phyloP scores from a whole-genome alignment of 2,797 vertebrate genomes.

The Lacerta bilineata region DNA sequence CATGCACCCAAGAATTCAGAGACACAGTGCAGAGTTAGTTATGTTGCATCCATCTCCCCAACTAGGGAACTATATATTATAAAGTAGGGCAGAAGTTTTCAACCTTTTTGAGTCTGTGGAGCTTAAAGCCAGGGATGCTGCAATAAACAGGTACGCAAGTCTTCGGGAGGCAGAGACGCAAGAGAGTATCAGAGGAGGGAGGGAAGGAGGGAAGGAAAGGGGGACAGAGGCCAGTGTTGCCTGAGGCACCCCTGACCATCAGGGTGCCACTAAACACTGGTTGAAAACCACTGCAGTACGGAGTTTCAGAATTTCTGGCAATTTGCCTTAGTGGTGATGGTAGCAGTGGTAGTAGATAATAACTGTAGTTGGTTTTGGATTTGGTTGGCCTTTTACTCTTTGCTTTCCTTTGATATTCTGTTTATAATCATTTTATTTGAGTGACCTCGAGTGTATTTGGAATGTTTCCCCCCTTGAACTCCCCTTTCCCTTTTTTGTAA shows the following conservation, averaged over 20 bases:
- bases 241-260: too few relatives aligned
- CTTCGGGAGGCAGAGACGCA: too few relatives aligned
- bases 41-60: neutral
- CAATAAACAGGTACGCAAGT: too few relatives aligned
- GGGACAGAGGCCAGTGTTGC: too few relatives aligned
- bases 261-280: too few relatives aligned
- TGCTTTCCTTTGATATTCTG: constrained; percentile 8
- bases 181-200: too few relatives aligned
- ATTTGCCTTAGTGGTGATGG: neutral
- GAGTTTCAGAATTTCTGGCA: neutral
- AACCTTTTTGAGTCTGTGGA: too few relatives aligned
- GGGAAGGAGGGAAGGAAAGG: too few relatives aligned
- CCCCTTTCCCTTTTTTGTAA: neutral
- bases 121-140: too few relatives aligned
- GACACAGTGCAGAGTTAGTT: neutral
- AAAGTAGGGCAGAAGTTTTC: too few relatives aligned
- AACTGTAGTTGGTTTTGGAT: neutral
- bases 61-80: neutral
- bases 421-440: constrained; percentile 2
- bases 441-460: neutral
- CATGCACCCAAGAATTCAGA: neutral
- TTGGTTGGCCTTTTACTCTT: neutral
- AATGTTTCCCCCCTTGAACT: neutral
- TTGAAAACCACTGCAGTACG: too few relatives aligned
- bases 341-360: neutral